Percentiles rank a stretch among this genome's conserved stretches.
Evolutionary conservation across 2,797 vertebrate genomes (phyloP).

Genomic region (Anisognathus igniventris): DNA sequence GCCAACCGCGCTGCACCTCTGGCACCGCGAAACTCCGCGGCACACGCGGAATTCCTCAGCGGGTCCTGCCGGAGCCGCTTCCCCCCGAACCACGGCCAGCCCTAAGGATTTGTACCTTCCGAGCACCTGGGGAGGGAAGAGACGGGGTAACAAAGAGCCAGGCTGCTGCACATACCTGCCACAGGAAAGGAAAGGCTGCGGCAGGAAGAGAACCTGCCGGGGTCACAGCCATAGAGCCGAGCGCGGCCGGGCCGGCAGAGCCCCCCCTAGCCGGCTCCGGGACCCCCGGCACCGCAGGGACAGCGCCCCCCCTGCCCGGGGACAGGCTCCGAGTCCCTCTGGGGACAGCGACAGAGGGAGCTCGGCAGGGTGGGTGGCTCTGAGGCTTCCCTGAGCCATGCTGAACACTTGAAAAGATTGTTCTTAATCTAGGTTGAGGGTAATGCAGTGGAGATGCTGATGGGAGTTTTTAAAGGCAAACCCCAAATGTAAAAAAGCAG

Average conservation of each 20-base stretch:
- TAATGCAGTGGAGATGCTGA: not conserved
- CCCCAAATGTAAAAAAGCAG: not conserved
- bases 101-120: not conserved
- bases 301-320: not conserved
- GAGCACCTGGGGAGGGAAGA: not conserved
- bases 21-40: not conserved
- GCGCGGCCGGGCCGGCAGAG: conserved; percentile 1
- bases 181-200: conserved; percentile 47
- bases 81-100: not conserved
- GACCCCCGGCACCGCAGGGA: not conserved
- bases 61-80: not conserved
- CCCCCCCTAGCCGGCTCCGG: conserved; percentile 29
- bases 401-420: rapidly evolving
- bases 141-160: conserved; percentile 55
- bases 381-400: not conserved
- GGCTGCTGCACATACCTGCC: conserved; percentile 36
- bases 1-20: not conserved
- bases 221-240: conserved; percentile 58
- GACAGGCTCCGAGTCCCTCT: rapidly evolving
- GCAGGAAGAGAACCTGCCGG: conserved; percentile 61
- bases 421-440: not conserved
- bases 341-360: rapidly evolving
- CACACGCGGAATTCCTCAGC: not conserved
- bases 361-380: rapidly evolving
- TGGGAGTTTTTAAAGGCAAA: not conserved